Evolutionary conservation across 2,113 vertebrate genomes (phyloP).

Genomic region (Hylia prasina): DNA sequence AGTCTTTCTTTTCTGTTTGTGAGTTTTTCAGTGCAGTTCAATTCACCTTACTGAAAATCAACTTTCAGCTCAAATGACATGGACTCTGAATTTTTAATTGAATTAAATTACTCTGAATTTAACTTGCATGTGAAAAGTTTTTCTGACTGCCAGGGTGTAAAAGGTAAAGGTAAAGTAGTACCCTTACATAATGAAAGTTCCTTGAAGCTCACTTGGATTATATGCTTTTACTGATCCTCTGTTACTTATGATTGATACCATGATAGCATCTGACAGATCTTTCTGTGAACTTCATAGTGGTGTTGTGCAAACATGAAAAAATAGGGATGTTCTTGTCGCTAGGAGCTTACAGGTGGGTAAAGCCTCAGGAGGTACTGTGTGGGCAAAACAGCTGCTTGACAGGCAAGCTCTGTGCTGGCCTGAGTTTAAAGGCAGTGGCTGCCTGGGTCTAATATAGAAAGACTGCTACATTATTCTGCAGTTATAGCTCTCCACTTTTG

Average conservation of each 20-base stretch:
- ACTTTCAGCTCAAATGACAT: background rate
- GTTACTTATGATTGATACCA: background rate
- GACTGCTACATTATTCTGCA: background rate
- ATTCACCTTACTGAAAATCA: background rate
- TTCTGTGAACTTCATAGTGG: background rate
- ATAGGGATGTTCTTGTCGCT: background rate
- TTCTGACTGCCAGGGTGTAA: background rate
- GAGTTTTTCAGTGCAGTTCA: background rate
- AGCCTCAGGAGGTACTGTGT: background rate
- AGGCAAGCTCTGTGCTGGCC: background rate
- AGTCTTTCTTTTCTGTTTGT: background rate
- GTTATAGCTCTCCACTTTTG: background rate
- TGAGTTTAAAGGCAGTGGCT: background rate
- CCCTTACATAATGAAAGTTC: background rate
- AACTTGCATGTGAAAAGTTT: slow-evolving; percentile 21
- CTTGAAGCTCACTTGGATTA: background rate
- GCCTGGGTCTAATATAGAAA: background rate
- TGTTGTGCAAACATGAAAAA: background rate
- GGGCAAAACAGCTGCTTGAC: background rate
- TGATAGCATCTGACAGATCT: background rate
- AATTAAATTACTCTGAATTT: no score
- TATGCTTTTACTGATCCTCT: background rate
- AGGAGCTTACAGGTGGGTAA: background rate
- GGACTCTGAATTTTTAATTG: background rate
- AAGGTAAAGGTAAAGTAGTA: background rate